Percentiles rank a stretch among this genome's conserved stretches.
These are phyloP conservation scores for Lordiphosa andalusiaca DNA, from an alignment of 2,888 invertebrate genomes.

Conservation along the genomic window DNA sequence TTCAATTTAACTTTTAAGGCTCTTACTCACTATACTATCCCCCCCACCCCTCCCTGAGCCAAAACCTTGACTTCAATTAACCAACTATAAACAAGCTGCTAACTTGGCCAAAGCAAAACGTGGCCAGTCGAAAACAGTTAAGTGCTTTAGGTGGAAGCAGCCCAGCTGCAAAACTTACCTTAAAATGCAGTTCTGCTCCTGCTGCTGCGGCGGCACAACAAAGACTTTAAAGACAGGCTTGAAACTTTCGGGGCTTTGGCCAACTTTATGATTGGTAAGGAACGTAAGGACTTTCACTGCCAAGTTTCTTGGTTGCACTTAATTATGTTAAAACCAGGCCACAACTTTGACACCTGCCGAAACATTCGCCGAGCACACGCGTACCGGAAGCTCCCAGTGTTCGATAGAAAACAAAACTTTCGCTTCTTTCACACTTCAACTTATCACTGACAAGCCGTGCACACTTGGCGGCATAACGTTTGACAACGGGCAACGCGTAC, in stretches of 20 bases:
- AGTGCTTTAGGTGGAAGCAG: slow-evolving; percentile 20
- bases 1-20: slow-evolving; percentile 50
- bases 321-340: slow-evolving; percentile 64
- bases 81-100: slow-evolving; percentile 55
- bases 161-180: slow-evolving; percentile 44
- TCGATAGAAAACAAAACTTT: slow-evolving; percentile 6
- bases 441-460: slow-evolving; percentile 6
- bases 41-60: not conserved
- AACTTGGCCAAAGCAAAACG: slow-evolving; percentile 31
- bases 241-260: slow-evolving; percentile 29
- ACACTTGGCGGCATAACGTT: slow-evolving; percentile 16
- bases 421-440: slow-evolving; percentile 15
- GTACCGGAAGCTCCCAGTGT: slow-evolving; percentile 4
- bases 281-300: slow-evolving; percentile 14
- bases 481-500: slow-evolving; percentile 45
- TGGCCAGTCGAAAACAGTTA: slow-evolving; percentile 19
- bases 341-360: slow-evolving; percentile 48
- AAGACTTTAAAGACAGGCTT: slow-evolving; percentile 40
- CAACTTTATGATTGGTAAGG: slow-evolving; percentile 23
- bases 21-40: slow-evolving; percentile 2
- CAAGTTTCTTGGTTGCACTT: slow-evolving; percentile 24
- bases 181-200: slow-evolving; percentile 33
- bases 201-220: slow-evolving; percentile 5
- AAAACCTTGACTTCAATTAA: slow-evolving; percentile 52
- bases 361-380: slow-evolving; percentile 39